phyloP scores from a whole-genome alignment of 1,140 invertebrate genomes.

The Ridgeia piscesae region DNA sequence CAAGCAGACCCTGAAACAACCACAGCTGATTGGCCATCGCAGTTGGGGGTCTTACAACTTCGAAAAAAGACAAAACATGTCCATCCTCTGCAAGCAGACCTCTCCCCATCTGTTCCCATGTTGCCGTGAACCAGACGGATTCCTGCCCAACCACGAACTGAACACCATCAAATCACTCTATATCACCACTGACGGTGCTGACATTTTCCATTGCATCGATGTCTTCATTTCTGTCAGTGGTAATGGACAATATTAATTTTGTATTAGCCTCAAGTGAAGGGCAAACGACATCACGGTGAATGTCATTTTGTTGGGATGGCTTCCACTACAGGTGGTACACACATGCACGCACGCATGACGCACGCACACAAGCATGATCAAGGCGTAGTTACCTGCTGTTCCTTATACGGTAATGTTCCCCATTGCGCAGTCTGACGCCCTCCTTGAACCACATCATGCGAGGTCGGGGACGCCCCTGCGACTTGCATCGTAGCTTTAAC shows the following conservation, averaged over 20 bases:
- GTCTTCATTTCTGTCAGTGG: neutral
- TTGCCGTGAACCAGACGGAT: neutral
- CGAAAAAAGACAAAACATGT: neutral
- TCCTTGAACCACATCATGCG: constrained; percentile 7
- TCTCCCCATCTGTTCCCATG: too few species aligned
- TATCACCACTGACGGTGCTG: neutral
- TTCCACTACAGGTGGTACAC: neutral
- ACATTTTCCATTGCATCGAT: neutral
- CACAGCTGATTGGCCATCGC: neutral
- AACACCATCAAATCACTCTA: neutral
- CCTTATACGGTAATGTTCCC: neutral
- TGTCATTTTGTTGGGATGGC: neutral
- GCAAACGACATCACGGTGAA: neutral
- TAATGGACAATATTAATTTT: neutral
- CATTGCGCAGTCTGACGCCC: neutral
- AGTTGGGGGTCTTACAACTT: too few species aligned
- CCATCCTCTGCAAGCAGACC: neutral
- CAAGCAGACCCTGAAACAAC: neutral
- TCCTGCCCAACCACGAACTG: neutral
- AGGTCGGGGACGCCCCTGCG: neutral
- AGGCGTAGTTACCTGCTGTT: neutral
- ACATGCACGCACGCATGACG: too few species aligned
- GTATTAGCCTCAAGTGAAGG: neutral
- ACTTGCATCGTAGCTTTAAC: neutral
- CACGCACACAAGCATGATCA: neutral